Evolutionary conservation across 2,113 vertebrate species (phyloP), one percentile per base, ranked within the genome.

Genomic region (Chinchilla lanigera): DNA sequence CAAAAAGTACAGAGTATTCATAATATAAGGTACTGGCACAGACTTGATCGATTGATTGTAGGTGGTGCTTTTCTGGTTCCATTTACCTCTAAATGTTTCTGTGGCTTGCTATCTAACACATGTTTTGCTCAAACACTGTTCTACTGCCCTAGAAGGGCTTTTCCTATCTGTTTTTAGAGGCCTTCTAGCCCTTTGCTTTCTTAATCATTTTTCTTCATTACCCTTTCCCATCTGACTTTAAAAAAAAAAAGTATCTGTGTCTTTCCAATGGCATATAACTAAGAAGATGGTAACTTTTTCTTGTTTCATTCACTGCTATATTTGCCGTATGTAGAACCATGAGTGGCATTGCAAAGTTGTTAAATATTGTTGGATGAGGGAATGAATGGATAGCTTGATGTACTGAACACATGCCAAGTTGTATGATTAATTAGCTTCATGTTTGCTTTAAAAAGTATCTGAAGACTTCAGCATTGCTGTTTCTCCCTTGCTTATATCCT

Each of bases 401-500:
- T 92, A 10, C 52, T 67, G n/a, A 82, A 50, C 58, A 47, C 20
- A 11, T 92, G 52, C 30, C 87, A 16, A 90, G 90, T 38, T 95
- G 52, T 65, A 22, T 73, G n/a, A 44, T 35, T 93, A 69, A 89
- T 93, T 91, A 75, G 24, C 63, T 77, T 93, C 65, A 60, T 50
- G 14, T 89, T 90, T 86, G 56, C 67, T 80, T 94, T 22, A 61
- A n/a, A 13, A 89, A 91, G 86, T 87, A 95, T 69, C 63, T 56
- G 84, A 81, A 77, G 81, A 86, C 47, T 90, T 92, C 61, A 44
- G 58, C 4, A 0, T 81, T 82, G 35, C n/a, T 81, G 16, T 93
- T 86, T 97, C 35, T 90, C 33, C 56, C 26, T 94, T 94, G n/a
- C 56, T 96, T 92, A 19, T 22, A 85, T 98, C 33, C 44, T 71